Percentiles rank a stretch among this genome's conserved stretches.
Evolutionary conservation across 2,797 vertebrate species (phyloP).

Genomic region (Lutjanus campechanus): DNA sequence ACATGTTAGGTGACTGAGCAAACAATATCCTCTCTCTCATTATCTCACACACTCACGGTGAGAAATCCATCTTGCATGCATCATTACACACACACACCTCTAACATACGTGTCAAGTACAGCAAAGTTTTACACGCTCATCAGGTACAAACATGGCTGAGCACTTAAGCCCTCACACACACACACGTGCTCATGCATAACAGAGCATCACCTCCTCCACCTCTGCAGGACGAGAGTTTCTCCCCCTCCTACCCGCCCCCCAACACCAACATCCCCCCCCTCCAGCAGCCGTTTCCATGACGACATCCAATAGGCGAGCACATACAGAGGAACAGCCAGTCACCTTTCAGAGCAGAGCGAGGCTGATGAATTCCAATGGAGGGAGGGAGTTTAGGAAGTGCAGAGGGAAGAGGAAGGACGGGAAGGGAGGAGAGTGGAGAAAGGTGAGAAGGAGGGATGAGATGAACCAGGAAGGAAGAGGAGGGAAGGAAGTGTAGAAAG

Average conservation of each 20-base stretch:
- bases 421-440: neutral
- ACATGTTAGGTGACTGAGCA: constrained; percentile 19
- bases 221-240: constrained; percentile 13
- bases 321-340: constrained; percentile 24
- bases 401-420: neutral
- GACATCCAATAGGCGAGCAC: constrained; percentile 34
- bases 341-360: constrained; percentile 23
- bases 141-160: constrained; percentile 13
- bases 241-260: neutral
- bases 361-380: constrained; percentile 26
- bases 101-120: neutral
- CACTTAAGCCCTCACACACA: constrained; percentile 9
- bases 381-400: neutral
- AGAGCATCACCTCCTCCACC: constrained; percentile 37
- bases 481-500: too few species aligned
- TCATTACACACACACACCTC: neutral
- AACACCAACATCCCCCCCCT: constrained; percentile 12
- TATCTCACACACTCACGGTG: neutral
- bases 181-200: constrained; percentile 23
- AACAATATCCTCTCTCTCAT: constrained; percentile 8
- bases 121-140: constrained; percentile 24
- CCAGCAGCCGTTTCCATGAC: constrained; percentile 50
- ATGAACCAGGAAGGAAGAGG: too few species aligned
- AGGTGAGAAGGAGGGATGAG: too few species aligned
- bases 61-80: constrained; percentile 2